Evolutionary conservation across 2,888 invertebrate species (phyloP), one percentile per base, ranked within the genome.

Genomic region (Neuroscelio doddi): DNA sequence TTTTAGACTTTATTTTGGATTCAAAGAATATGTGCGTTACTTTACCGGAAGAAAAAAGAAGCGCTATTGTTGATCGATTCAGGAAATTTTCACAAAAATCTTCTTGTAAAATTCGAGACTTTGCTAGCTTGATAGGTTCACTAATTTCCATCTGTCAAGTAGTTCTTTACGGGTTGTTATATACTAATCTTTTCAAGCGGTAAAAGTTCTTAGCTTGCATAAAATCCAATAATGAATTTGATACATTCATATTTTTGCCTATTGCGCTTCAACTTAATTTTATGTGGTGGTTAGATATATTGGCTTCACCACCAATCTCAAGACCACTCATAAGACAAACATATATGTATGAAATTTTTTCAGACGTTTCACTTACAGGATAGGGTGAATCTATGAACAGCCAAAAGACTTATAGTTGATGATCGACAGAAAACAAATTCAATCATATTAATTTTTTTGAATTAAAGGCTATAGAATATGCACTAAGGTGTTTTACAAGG

Each of bases 331-430:
- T 64, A 7, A 4, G 36, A 8, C 12, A 1, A 3, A 4, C 21
- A 0, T 53, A 38, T 32, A 17, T 17, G 12, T 17, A 21, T 1
- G 63, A 47, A n/a, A 67, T 69, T 15, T 69, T 64, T 30, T 39
- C 63, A 9, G 64, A 71, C 26, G 67, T 67, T 2, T 68, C 64
- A 0, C 21, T 14, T 8, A 55, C 73, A 1, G 74, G 75, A 0
- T 76, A 69, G 72, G 72, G 75, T 4, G 71, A 64, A 5, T 45
- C 26, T 14, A 66, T 52, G 17, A 30, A 47, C 0, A 27, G 9
- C 1, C 41, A 61, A 12, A 65, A 36, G 36, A 50, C 64, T 30
- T 38, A 52, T 45, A 72, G 74, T 9, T 71, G 61, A 36, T 75
- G 73, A 73, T 47, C 57, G 14, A 26, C 21, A 5, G 4, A 4